These are phyloP conservation scores for Trachelus stipa DNA, from an alignment of 2,888 invertebrate genomes.

Conservation along the genomic window DNA sequence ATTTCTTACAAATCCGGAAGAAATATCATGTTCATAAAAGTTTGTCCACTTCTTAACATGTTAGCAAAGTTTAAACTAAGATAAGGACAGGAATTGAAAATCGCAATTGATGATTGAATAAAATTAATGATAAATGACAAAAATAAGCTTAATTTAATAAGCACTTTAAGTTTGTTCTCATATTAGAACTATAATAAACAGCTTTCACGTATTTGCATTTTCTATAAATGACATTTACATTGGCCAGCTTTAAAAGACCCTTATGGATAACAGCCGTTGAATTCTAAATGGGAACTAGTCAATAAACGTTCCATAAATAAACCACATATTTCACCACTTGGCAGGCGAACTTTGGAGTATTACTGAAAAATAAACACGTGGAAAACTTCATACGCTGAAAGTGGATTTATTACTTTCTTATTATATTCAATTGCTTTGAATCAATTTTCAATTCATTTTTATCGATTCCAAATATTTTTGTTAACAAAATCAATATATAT, in stretches of 20 bases:
- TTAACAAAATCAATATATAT: no score
- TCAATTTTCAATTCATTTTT: background rate
- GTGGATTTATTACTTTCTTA: background rate
- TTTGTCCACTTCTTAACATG: background rate
- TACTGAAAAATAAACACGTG: background rate
- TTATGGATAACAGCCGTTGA: background rate
- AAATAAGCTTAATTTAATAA: background rate
- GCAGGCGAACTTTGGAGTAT: background rate
- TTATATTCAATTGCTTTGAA: background rate
- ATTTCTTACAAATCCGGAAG: no score
- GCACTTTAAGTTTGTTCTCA: background rate
- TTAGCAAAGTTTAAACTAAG: background rate
- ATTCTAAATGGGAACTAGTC: slow-evolving; percentile 23
- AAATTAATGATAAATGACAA: no score
- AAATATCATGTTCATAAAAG: no score
- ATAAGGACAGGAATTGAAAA: background rate
- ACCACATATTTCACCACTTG: slow-evolving; percentile 18
- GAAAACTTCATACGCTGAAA: background rate
- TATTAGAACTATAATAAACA: background rate
- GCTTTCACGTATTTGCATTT: background rate
- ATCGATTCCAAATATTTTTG: no score
- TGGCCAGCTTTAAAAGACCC: background rate
- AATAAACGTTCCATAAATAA: slow-evolving; percentile 43
- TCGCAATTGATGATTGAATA: background rate
- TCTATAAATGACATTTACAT: background rate